Evolutionary conservation across 2,888 invertebrate species (phyloP).

Genomic region (Euproctis similis): DNA sequence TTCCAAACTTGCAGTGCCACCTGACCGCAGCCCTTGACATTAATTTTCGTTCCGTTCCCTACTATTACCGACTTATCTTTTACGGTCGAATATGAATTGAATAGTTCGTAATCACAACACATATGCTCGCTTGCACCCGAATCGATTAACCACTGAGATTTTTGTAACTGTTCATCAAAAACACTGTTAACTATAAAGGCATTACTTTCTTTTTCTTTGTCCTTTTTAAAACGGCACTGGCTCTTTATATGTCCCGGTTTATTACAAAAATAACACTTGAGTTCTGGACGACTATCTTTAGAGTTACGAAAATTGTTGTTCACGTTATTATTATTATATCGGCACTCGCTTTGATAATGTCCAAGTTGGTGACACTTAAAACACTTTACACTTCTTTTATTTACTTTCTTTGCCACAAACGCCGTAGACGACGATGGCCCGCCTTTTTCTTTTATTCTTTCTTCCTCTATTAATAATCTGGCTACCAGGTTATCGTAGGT

Average conservation of each 20-base stretch:
- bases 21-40: conserved; percentile 15
- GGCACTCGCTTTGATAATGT: neutral
- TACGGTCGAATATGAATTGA: conserved; percentile 7
- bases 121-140: conserved; percentile 1
- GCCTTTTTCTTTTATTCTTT: neutral
- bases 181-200: neutral
- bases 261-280: neutral
- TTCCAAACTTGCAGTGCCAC: conserved; percentile 14
- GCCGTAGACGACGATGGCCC: neutral
- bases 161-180: neutral
- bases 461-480: neutral
- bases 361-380: conserved; percentile 1
- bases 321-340: conserved; percentile 2
- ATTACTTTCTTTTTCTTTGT: conserved; percentile 3
- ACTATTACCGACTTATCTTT: conserved; percentile 13
- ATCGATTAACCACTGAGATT: neutral
- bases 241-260: neutral
- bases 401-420: neutral
- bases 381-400: conserved; percentile 1
- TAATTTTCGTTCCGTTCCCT: conserved; percentile 14
- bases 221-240: conserved; percentile 10
- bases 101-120: conserved; percentile 14
- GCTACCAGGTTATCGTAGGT: neutral
- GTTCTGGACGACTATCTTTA: too few species aligned
- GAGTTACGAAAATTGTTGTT: neutral